Base-by-base conservation (phyloP, 2,113 vertebrate genomes). In the Apistogramma diplotaenia region DNA sequence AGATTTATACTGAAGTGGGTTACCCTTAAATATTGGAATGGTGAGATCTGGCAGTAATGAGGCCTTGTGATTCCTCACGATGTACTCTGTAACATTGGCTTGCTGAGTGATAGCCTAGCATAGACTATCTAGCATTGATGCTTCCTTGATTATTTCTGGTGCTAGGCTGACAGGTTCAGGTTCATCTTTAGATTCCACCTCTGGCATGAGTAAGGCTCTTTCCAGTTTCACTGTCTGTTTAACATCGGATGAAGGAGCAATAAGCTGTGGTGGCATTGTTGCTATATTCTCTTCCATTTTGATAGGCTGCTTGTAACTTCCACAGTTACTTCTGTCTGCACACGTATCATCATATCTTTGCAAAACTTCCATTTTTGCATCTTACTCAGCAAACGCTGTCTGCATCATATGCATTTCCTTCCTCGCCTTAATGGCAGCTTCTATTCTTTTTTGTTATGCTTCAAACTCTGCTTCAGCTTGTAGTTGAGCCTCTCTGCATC, bases 31-130 rank as follows among this genome's bases (percentile, higher is more conserved):
- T 15, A 12, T 74, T 61, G 54, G 13, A 21, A 85, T 85, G 15
- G 40, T 51, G 33, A 87, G 55, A 53, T 84, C 78, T 18, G 82
- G 87, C 49, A 83, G 82, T 76, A 87, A 8, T 2, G 79, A 73
- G 57, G 85, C 55, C 10, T 87, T 80, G 59, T 89, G 82, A 80
- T 51, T 87, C 78, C 67, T 87, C 55, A 89, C 76, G 2, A 87
- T 60, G 4, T 82, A 91, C 35, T 89, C 84, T 37, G 82, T 87
- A 5, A 85, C 60, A 1, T 81, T 82, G 40, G 58, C 76, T 81
- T 87, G 79, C 12, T 83, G 79, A n/a, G 80, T 60, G 18, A 87
- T 82, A 12, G 80, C 82, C 19, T 87, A 19, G 37, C 82, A 85
- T 3, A 89, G 25, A 15, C 58, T 25, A 21, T 91, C 60, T 31